These are phyloP conservation scores for Propsilocerus akamusi DNA, from an alignment of 1,140 invertebrate genomes.

Conservation along the genomic window DNA sequence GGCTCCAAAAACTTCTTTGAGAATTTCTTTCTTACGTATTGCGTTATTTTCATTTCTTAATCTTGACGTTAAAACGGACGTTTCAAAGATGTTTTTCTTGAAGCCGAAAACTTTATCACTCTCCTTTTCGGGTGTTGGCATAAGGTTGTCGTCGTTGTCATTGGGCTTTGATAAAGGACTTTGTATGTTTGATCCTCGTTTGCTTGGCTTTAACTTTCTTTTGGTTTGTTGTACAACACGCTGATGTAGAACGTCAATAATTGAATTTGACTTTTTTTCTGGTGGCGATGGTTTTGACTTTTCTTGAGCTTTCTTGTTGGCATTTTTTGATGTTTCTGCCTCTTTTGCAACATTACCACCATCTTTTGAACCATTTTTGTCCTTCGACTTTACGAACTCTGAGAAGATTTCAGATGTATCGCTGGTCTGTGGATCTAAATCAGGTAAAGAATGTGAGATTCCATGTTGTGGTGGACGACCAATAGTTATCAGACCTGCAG, in stretches of 20 bases:
- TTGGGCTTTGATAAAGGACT: conserved; percentile 29
- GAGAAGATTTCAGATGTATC: conserved; percentile 8
- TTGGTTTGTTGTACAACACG: conserved; percentile 9
- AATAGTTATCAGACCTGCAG: conserved; percentile 53
- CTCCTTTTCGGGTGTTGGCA: conserved; percentile 35
- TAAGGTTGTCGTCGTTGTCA: conserved; percentile 32
- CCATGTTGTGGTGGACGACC: conserved; percentile 36
- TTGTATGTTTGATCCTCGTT: conserved; percentile 16
- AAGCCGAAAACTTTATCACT: conserved; percentile 21
- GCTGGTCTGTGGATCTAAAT: conserved; percentile 36
- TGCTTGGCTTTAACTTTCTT: background rate
- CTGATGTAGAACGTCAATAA: conserved; percentile 20
- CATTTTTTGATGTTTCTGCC: background rate
- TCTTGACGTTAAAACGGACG: conserved; percentile 49
- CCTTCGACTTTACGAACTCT: conserved; percentile 7
- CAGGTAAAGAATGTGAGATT: conserved; percentile 51
- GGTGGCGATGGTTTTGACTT: background rate
- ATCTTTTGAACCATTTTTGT: conserved; percentile 9
- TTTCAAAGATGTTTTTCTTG: conserved; percentile 37
- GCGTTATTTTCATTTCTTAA: conserved; percentile 57
- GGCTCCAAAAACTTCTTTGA: conserved; percentile 60
- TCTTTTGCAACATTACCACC: background rate
- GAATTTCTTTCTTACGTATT: conserved; percentile 53
- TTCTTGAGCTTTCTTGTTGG: background rate
- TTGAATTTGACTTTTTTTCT: conserved; percentile 16